A percentile compares a stretch with the other conserved stretches of the same genome.
phyloP scores from a whole-genome alignment of 2,888 invertebrate genomes.

The Epinotia brunnichana region DNA sequence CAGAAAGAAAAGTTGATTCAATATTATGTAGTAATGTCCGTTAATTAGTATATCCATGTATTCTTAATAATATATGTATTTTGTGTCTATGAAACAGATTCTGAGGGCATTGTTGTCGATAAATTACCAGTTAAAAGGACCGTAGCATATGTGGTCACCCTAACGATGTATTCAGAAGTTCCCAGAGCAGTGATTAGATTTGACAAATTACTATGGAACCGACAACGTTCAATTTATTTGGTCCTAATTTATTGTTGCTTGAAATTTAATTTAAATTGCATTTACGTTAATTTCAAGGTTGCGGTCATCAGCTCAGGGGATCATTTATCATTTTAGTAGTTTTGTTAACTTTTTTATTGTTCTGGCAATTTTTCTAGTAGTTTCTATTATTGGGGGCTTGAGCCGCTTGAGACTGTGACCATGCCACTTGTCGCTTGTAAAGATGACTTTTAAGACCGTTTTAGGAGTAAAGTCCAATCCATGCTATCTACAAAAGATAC shows the following conservation, averaged over 20 bases:
- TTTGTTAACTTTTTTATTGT: conserved; percentile 12
- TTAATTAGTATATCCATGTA: too few relatives aligned
- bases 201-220: conserved; percentile 74
- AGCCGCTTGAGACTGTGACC: neutral
- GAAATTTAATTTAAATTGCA: conserved; percentile 53
- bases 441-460: too few relatives aligned
- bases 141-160: conserved; percentile 19
- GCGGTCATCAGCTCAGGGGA: conserved; percentile 31
- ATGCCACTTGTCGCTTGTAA: too few relatives aligned
- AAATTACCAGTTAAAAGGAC: neutral
- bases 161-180: conserved; percentile 63
- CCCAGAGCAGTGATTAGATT: conserved; percentile 73
- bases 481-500: too few relatives aligned
- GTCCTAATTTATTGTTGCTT: conserved; percentile 63
- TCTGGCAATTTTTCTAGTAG: conserved; percentile 9
- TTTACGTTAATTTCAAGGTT: conserved; percentile 44
- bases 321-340: conserved; percentile 38
- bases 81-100: too few relatives aligned
- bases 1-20: too few relatives aligned
- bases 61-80: too few relatives aligned
- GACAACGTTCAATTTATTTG: conserved; percentile 65
- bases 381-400: neutral
- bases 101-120: neutral
- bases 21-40: too few relatives aligned
- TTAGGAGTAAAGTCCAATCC: too few relatives aligned